Conservation (phyloP, 2,888 invertebrate genomes). For the Acrobasis suavella region DNA sequence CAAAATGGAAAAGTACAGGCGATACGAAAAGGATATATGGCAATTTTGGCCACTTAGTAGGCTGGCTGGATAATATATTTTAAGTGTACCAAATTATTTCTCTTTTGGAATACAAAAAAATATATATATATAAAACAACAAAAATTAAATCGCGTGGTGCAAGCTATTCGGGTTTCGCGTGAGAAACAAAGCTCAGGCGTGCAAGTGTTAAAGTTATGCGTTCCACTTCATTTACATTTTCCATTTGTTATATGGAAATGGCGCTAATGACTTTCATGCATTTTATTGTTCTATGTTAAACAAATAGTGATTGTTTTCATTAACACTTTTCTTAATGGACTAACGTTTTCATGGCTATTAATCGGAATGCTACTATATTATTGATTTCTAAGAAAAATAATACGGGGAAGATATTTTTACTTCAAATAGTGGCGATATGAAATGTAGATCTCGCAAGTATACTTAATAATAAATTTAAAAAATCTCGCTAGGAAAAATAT, state of each 20-base stretch:
- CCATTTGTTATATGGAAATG: conserved; percentile 42
- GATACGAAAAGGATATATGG: conserved; percentile 6
- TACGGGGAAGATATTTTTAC: no score
- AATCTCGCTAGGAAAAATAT: no score
- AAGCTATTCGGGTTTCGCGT: conserved; percentile 47
- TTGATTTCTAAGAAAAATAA: no score
- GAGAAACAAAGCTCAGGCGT: conserved; percentile 47
- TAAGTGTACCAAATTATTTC: no score
- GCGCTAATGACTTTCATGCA: conserved; percentile 39
- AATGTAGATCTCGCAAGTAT: no score
- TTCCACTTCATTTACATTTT: conserved; percentile 46
- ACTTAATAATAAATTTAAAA: no score
- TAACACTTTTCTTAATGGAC: neutral
- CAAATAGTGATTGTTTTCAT: neutral
- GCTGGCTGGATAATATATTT: no score
- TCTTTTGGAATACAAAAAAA: conserved; percentile 12
- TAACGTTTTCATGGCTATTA: no score
- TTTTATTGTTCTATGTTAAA: conserved; percentile 34
- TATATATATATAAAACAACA: no score
- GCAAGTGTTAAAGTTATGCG: conserved; percentile 53
- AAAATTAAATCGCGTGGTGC: conserved; percentile 31
- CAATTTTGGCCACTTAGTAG: neutral
- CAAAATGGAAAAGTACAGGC: conserved; percentile 29
- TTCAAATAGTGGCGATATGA: no score
- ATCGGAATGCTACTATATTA: no score